Percentiles rank a stretch among this genome's conserved stretches.
These are phyloP conservation scores for Ctenoplectra terminalis DNA, from an alignment of 1,140 invertebrate genomes.

Conservation along the genomic window DNA sequence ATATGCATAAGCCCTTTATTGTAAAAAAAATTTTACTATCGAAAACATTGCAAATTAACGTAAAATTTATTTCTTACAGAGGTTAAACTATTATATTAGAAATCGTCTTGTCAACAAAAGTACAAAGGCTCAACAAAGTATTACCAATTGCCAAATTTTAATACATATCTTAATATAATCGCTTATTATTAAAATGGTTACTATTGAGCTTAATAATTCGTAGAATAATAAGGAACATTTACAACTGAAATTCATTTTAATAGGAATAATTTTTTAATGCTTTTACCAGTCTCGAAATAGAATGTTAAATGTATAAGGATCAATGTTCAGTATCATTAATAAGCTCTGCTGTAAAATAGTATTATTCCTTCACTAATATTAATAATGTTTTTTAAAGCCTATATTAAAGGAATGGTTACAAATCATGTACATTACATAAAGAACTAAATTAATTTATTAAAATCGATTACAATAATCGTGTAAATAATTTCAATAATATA, in stretches of 20 bases:
- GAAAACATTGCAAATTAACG: conserved; percentile 3
- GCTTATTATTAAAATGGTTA: conserved; percentile 37
- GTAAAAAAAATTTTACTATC: background rate
- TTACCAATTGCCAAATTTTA: conserved; percentile 64
- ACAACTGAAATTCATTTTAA: conserved; percentile 12
- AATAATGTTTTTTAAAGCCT: background rate
- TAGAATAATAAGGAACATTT: conserved; percentile 19
- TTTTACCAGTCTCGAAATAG: conserved; percentile 21
- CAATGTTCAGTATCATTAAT: background rate
- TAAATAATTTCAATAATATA: conserved; percentile 16
- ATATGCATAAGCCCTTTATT: background rate
- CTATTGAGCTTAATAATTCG: background rate
- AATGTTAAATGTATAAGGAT: background rate
- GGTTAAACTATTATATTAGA: background rate
- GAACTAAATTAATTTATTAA: background rate
- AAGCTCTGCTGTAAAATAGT: background rate
- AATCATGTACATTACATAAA: background rate
- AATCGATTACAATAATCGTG: background rate
- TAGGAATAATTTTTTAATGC: conserved; percentile 24
- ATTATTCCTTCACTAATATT: background rate
- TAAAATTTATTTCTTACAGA: background rate
- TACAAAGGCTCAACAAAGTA: conserved; percentile 55
- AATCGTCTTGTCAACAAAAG: conserved; percentile 48
- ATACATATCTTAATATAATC: conserved; percentile 11
- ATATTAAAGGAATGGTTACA: background rate